Evolutionary conservation across 2,113 vertebrate genomes (phyloP).

Genomic region (Gadus chalcogrammus): DNA sequence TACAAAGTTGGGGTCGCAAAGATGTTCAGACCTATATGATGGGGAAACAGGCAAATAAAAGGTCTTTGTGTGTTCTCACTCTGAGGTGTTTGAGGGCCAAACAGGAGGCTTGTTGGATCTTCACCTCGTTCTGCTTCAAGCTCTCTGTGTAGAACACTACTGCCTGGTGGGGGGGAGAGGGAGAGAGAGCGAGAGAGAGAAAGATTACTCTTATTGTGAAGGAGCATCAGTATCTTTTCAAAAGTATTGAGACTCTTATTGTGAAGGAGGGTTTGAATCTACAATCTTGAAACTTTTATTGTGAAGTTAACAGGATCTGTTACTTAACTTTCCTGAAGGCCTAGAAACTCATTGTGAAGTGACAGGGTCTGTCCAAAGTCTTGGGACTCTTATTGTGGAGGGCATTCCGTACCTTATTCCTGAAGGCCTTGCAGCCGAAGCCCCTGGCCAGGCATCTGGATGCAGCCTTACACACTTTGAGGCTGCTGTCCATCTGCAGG

Average conservation of each 20-base stretch:
- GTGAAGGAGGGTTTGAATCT: too few relatives aligned
- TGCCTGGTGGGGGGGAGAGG: constrained; percentile 67
- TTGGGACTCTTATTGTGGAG: neutral
- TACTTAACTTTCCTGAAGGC: too few relatives aligned
- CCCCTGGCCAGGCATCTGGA: constrained; percentile 68
- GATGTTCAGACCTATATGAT: too few relatives aligned
- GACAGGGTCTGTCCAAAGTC: too few relatives aligned
- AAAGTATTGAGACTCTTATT: too few relatives aligned
- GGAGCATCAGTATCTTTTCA: too few relatives aligned
- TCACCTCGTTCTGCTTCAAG: constrained; percentile 61
- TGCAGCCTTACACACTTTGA: constrained; percentile 78
- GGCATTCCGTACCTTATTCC: constrained; percentile 74
- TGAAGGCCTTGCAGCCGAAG: constrained; percentile 68
- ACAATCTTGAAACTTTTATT: too few relatives aligned
- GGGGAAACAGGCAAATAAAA: neutral
- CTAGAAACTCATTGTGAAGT: too few relatives aligned
- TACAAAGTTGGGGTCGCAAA: neutral
- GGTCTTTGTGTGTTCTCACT: constrained; percentile 67
- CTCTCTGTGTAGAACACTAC: constrained; percentile 80
- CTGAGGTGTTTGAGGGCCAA: constrained; percentile 84
- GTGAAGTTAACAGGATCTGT: too few relatives aligned
- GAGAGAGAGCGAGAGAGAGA: too few relatives aligned
- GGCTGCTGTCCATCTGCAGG: constrained; percentile 82
- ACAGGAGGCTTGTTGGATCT: constrained; percentile 80
- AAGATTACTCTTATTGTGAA: too few relatives aligned